phyloP scores from a whole-genome alignment of 2,113 vertebrate species.

The Syngnathus typhle region DNA sequence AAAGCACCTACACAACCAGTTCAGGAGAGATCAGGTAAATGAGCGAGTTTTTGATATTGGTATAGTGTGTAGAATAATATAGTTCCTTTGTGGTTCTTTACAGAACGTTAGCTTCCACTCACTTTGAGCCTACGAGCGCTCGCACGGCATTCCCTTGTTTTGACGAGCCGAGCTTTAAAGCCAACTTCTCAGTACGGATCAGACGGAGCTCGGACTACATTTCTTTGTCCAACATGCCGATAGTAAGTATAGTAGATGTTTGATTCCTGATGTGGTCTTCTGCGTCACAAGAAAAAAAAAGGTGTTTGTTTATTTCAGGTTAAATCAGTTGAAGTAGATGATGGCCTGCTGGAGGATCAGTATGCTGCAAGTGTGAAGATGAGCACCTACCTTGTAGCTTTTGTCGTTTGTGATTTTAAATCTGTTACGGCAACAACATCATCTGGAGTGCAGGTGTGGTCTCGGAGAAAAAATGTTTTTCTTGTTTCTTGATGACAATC shows the following conservation, averaged over 20 bases:
- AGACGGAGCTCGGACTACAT: slow-evolving; percentile 60
- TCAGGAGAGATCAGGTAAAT: slow-evolving; percentile 65
- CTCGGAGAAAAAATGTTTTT: background rate
- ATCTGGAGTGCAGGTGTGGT: slow-evolving; percentile 69
- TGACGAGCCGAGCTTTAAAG: slow-evolving; percentile 74
- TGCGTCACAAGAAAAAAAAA: background rate
- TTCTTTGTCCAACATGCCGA: slow-evolving; percentile 74
- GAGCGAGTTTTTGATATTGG: too few relatives aligned
- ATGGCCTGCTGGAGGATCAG: slow-evolving; percentile 63
- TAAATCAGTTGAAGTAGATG: slow-evolving; percentile 49
- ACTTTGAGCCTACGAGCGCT: slow-evolving; percentile 75
- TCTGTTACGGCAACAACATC: slow-evolving; percentile 63
- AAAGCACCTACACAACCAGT: slow-evolving; percentile 65
- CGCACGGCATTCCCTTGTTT: slow-evolving; percentile 75
- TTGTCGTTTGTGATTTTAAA: slow-evolving; percentile 73
- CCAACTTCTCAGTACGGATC: slow-evolving; percentile 68
- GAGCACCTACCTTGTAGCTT: slow-evolving; percentile 74
- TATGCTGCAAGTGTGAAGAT: slow-evolving; percentile 71
- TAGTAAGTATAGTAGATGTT: slow-evolving; percentile 52
- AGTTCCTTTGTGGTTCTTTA: background rate
- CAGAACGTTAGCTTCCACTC: slow-evolving; percentile 70
- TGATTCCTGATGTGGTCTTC: background rate
- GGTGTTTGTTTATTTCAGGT: slow-evolving; percentile 45
- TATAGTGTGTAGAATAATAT: background rate
- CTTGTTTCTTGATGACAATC: background rate